Percentiles rank a stretch among this genome's conserved stretches.
Conservation (phyloP, 1,140 invertebrate genomes). For the Vollenhovia emeryi region DNA sequence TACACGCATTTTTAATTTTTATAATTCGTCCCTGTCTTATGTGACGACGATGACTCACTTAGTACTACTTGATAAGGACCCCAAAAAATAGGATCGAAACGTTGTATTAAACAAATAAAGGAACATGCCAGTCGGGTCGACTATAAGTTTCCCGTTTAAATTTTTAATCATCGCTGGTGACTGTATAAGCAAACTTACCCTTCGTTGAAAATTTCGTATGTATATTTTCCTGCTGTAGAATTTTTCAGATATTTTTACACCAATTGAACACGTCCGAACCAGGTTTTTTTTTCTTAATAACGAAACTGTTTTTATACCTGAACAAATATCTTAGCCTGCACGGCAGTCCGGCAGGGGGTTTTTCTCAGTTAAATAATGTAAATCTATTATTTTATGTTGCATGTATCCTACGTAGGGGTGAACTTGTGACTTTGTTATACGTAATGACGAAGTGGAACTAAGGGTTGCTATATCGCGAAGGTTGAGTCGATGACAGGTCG, state of each 20-base stretch:
- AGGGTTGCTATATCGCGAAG: constrained; percentile 42
- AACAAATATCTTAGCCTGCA: background rate
- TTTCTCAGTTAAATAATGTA: background rate
- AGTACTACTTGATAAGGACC: no score
- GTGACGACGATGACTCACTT: no score
- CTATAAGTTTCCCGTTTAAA: no score
- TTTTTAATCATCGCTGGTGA: no score
- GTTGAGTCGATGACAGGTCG: constrained; percentile 68
- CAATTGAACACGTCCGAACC: background rate
- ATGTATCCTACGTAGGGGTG: constrained; percentile 24
- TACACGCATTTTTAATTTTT: no score
- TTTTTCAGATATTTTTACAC: background rate
- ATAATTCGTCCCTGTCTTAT: no score
- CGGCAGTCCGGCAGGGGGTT: background rate
- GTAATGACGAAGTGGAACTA: constrained; percentile 55
- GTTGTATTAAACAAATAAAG: no score
- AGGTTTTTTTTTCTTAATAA: background rate
- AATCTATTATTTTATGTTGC: constrained; percentile 43
- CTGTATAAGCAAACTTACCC: no score
- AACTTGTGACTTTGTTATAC: constrained; percentile 43
- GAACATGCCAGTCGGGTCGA: no score
- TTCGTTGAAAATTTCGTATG: background rate
- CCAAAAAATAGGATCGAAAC: no score
- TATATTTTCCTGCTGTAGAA: background rate
- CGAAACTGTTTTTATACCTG: background rate